Percentiles rank a stretch among this genome's conserved stretches.
These are phyloP conservation scores for Andrena haemorrhoa DNA, from an alignment of 2,888 invertebrate genomes.

Conservation along the genomic window DNA sequence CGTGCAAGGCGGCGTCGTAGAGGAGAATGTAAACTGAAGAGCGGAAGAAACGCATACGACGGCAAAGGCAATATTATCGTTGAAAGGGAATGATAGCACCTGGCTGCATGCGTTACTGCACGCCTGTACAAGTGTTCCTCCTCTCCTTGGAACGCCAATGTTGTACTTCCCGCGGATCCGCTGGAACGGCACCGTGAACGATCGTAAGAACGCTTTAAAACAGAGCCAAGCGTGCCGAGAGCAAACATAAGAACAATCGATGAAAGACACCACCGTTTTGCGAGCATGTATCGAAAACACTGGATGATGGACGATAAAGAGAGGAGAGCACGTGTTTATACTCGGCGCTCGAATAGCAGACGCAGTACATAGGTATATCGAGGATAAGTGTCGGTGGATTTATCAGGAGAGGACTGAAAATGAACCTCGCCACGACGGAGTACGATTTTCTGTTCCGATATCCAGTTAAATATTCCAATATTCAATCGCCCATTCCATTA, in stretches of 20 bases:
- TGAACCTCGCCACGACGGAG: too few species aligned
- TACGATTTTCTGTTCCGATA: too few species aligned
- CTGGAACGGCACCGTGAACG: constrained; percentile 40
- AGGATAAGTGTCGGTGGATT: too few species aligned
- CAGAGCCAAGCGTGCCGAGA: constrained; percentile 34
- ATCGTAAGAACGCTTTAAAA: constrained; percentile 56
- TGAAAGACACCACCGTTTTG: constrained; percentile 22
- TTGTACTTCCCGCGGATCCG: constrained; percentile 42
- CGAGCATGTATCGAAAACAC: not conserved
- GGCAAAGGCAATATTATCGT: constrained; percentile 80
- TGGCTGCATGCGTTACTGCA: constrained; percentile 76
- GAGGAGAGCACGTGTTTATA: not conserved
- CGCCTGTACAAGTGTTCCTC: constrained; percentile 64
- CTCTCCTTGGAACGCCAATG: constrained; percentile 47
- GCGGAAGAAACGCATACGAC: constrained; percentile 66
- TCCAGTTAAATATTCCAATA: too few species aligned
- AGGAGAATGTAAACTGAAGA: constrained; percentile 60
- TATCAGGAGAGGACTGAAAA: too few species aligned
- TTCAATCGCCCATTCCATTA: too few species aligned
- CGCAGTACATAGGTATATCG: too few species aligned
- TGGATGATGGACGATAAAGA: not conserved
- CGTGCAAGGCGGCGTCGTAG: constrained; percentile 42
- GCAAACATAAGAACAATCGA: constrained; percentile 16
- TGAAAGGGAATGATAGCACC: constrained; percentile 80
- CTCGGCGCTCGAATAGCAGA: not conserved